Evolutionary conservation across 2,797 vertebrate species (phyloP).

Genomic region (Hylomyscus alleni): DNA sequence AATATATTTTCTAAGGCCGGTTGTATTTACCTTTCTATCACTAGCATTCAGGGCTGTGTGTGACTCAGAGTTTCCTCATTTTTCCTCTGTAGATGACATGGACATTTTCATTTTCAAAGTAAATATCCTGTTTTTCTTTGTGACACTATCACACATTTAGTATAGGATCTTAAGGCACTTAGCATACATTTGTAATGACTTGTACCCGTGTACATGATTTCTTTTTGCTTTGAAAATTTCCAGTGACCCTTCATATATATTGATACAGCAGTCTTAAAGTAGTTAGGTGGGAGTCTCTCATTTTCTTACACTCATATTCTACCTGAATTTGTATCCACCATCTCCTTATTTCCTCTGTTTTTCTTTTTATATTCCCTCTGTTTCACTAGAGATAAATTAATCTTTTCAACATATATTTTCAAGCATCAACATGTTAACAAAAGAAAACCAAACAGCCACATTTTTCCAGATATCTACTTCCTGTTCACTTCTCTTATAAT

Average conservation of each 20-base stretch:
- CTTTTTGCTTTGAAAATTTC: constrained; percentile 1
- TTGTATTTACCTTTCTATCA: not conserved
- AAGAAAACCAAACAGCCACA: not conserved
- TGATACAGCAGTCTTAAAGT: not conserved
- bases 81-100: not conserved
- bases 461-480: not conserved
- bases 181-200: not conserved
- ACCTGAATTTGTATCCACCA: not conserved
- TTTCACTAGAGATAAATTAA: not conserved
- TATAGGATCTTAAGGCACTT: not conserved
- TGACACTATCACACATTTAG: not conserved
- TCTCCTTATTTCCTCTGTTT: not conserved
- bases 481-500: not conserved
- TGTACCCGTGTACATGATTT: not conserved
- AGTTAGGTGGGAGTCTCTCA: not conserved
- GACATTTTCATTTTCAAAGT: constrained; percentile 30
- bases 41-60: not conserved
- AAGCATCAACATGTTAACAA: constrained; percentile 1
- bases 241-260: not conserved
- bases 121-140: not conserved
- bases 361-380: not conserved
- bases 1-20: not conserved
- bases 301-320: not conserved
- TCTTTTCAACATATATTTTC: not conserved
- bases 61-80: not conserved